Conservation (phyloP, 2,113 vertebrate species). For the Cephalopholis sonnerati region DNA sequence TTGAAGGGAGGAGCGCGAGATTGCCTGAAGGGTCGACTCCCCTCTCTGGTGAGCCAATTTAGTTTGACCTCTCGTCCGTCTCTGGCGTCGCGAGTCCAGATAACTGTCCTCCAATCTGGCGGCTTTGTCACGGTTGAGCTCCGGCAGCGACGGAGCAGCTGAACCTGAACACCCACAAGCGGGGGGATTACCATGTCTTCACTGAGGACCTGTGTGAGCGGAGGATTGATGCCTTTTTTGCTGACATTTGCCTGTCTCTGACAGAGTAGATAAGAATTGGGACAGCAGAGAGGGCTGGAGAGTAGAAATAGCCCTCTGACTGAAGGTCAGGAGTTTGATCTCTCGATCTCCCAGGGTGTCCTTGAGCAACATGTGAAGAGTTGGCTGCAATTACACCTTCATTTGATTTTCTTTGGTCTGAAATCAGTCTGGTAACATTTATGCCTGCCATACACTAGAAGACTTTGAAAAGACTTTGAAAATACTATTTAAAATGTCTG, state of each 20-base stretch:
- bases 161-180: constrained; percentile 73
- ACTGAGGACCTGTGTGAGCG: constrained; percentile 24
- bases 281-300: neutral
- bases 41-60: constrained; percentile 78
- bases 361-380: constrained; percentile 19
- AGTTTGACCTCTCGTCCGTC: constrained; percentile 65
- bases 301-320: constrained; percentile 1
- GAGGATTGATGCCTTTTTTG: constrained; percentile 37
- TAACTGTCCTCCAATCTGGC: constrained; percentile 74
- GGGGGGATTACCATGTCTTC: constrained; percentile 61
- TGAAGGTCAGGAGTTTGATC: constrained; percentile 40
- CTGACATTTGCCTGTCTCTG: constrained; percentile 37
- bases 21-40: constrained; percentile 63
- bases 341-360: constrained; percentile 2
- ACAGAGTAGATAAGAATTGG: constrained; percentile 54
- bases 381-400: neutral
- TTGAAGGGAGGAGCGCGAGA: constrained; percentile 63
- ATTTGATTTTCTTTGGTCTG: neutral
- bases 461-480: no score
- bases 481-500: no score
- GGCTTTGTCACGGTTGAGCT: constrained; percentile 77
- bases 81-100: constrained; percentile 65
- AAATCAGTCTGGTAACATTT: neutral
- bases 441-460: no score
- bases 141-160: constrained; percentile 46